These are phyloP conservation scores for Lomographa bimaculata DNA, from an alignment of 2,888 invertebrate species.

Conservation along the genomic window DNA sequence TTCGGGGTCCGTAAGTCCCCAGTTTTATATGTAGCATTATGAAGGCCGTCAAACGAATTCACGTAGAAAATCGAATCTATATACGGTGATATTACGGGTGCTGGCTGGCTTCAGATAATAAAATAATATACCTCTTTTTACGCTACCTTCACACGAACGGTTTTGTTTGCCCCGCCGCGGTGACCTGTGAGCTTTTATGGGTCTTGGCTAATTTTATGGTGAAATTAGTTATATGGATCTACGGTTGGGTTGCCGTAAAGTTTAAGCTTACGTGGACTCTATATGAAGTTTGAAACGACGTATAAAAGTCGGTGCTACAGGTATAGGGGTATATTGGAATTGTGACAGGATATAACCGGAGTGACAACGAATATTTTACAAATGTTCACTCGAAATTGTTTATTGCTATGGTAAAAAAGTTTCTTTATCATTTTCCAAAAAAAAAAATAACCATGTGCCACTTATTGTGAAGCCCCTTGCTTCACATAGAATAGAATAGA, in stretches of 20 bases:
- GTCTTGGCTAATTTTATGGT: conserved; percentile 17
- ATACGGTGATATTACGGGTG: conserved; percentile 80
- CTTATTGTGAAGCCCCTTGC: no score
- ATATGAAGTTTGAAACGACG: no score
- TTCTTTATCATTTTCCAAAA: no score
- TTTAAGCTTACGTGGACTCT: no score
- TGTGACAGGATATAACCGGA: no score
- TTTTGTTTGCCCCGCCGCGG: conserved; percentile 47
- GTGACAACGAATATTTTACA: no score
- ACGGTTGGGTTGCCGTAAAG: conserved; percentile 1
- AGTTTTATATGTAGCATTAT: conserved; percentile 85
- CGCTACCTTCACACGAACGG: conserved; percentile 46
- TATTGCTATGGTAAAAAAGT: no score
- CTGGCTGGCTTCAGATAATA: conserved; percentile 80
- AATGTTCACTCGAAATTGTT: no score
- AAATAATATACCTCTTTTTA: conserved; percentile 82
- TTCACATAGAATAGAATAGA: no score
- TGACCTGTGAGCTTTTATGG: conserved; percentile 32
- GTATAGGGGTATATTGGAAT: no score
- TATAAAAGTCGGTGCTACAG: no score
- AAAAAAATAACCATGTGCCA: no score
- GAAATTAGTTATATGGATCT: conserved; percentile 9
- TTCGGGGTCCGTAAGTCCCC: conserved; percentile 84
- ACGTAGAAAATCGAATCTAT: conserved; percentile 85
- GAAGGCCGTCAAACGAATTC: conserved; percentile 85